Conservation (phyloP, 1,140 invertebrate genomes). For the Drosophila murphyi region DNA sequence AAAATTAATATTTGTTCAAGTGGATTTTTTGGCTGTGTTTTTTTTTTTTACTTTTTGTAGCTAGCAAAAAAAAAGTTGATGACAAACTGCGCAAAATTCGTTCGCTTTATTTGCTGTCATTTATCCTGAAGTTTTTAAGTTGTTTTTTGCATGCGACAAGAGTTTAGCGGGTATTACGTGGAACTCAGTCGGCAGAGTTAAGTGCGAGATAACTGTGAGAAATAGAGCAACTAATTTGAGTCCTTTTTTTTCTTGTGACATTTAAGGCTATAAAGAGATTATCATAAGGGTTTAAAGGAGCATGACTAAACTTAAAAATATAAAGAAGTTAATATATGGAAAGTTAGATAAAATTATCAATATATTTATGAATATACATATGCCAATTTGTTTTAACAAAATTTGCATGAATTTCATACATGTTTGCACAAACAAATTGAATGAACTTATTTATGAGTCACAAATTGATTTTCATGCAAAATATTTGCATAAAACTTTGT, state of each 20-base stretch:
- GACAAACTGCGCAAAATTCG: conserved; percentile 44
- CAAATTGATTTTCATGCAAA: conserved; percentile 18
- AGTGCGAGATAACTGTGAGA: conserved; percentile 20
- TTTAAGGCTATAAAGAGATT: conserved; percentile 1
- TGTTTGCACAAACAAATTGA: conserved; percentile 8
- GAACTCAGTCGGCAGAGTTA: conserved; percentile 8
- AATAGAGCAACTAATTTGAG: conserved; percentile 19
- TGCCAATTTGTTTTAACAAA: not conserved
- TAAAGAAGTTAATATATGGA: not conserved
- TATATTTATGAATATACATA: conserved; percentile 10
- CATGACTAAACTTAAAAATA: not conserved
- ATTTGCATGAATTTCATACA: conserved; percentile 1
- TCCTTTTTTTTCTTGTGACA: not conserved
- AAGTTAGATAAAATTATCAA: too few species aligned
- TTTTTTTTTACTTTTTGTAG: conserved; percentile 9
- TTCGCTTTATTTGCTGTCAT: conserved; percentile 19
- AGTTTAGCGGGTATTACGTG: conserved; percentile 22
- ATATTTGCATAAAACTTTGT: conserved; percentile 37
- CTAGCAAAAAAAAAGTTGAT: not conserved
- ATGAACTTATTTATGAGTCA: conserved; percentile 25
- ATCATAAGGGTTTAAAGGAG: not conserved
- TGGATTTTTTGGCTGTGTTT: conserved; percentile 36
- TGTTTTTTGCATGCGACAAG: conserved; percentile 31
- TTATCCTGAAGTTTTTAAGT: conserved; percentile 21
- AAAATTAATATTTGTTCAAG: conserved; percentile 59